Evolutionary conservation across 1,140 invertebrate species (phyloP).

Genomic region (Drosophila truncata): DNA sequence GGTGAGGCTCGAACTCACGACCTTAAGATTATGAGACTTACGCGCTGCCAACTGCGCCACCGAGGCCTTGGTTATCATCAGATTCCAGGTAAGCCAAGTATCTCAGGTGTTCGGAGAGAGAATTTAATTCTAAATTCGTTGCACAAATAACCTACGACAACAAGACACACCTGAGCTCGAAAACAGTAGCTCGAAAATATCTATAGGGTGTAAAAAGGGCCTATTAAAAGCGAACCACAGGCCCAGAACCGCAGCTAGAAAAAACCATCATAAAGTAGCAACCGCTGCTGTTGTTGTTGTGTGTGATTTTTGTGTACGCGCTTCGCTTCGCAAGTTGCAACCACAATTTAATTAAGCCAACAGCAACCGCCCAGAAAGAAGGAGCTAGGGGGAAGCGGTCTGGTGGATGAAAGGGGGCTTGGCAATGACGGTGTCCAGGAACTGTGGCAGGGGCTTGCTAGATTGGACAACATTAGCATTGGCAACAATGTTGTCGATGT

Average conservation of each 20-base stretch:
- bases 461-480: constrained; percentile 52
- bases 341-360: constrained; percentile 84
- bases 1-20: constrained; percentile 98
- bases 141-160: background rate
- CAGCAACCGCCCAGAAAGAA: constrained; percentile 56
- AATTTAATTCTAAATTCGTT: constrained; percentile 6
- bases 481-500: constrained; percentile 58
- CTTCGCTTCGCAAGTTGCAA: constrained; percentile 79
- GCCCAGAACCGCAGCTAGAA: constrained; percentile 32
- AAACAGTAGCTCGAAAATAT: background rate
- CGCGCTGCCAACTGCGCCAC: constrained; percentile 97
- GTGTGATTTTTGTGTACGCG: constrained; percentile 81
- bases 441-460: constrained; percentile 9
- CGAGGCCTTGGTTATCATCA: constrained; percentile 87
- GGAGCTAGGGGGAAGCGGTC: background rate
- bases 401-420: constrained; percentile 3
- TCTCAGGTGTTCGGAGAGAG: background rate
- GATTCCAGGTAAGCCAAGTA: background rate
- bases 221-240: constrained; percentile 29
- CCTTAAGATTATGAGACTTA: constrained; percentile 99
- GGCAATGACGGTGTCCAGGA: constrained; percentile 10
- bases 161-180: constrained; percentile 7
- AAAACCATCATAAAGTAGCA: constrained; percentile 41
- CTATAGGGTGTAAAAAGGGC: constrained; percentile 25
- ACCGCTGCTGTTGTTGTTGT: constrained; percentile 32